A percentile compares a stretch with the other conserved stretches of the same genome.
These are phyloP conservation scores for Lepidocyrtoides sp. DNA, from an alignment of 2,888 invertebrate genomes.

Conservation along the genomic window DNA sequence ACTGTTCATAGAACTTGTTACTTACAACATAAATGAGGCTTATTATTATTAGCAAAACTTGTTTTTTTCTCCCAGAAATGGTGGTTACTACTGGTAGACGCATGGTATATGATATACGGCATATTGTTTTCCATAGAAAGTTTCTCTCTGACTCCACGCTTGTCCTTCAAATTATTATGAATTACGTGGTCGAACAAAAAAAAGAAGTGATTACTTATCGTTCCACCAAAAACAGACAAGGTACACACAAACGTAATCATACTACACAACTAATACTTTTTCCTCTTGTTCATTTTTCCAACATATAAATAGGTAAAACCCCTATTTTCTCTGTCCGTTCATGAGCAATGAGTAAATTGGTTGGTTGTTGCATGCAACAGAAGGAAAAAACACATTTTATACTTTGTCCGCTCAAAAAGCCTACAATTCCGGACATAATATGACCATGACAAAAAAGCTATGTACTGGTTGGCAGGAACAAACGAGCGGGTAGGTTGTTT, in stretches of 20 bases:
- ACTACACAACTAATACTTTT: constrained; percentile 1
- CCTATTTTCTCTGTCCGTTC: neutral
- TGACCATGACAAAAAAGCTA: constrained; percentile 1
- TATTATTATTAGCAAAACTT: neutral
- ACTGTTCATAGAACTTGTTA: neutral
- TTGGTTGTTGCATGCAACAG: constrained; percentile 45
- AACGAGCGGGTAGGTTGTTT: neutral
- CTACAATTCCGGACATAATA: neutral
- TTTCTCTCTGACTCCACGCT: neutral
- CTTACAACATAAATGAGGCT: neutral
- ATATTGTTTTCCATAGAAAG: neutral
- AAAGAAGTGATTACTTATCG: constrained; percentile 39
- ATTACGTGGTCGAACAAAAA: constrained; percentile 3
- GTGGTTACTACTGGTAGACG: too few relatives aligned
- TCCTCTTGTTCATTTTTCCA: neutral
- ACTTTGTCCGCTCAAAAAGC: neutral
- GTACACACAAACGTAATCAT: neutral
- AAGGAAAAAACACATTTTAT: neutral
- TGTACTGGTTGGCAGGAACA: neutral
- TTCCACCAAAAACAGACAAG: neutral
- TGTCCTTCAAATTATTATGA: constrained; percentile 49
- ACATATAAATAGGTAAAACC: neutral
- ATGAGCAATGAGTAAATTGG: constrained; percentile 30
- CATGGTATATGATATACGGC: too few relatives aligned
- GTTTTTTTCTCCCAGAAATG: neutral